Percentiles rank a stretch among this genome's conserved stretches.
Evolutionary conservation across 2,113 vertebrate genomes (phyloP).

Genomic region (Todiramphus saurophagus): DNA sequence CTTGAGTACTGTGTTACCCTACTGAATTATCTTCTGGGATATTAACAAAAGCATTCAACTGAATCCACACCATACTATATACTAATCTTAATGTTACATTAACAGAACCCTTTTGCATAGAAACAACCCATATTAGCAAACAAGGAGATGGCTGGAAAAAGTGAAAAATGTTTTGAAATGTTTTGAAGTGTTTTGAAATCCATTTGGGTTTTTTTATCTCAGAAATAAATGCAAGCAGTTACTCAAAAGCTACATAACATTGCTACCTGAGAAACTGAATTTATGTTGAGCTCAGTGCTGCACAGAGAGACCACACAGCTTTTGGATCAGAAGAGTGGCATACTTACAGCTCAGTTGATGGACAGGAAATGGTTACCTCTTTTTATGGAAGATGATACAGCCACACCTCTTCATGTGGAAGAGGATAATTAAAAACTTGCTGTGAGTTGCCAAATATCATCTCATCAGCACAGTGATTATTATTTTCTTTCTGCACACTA

Average conservation of each 20-base stretch:
- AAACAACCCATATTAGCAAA: background rate
- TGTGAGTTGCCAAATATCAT: background rate
- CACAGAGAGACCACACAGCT: background rate
- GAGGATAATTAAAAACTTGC: background rate
- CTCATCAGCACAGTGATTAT: background rate
- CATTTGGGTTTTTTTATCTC: background rate
- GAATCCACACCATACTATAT: background rate
- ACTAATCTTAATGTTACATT: background rate
- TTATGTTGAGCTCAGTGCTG: background rate
- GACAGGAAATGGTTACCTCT: background rate
- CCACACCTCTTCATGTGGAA: background rate
- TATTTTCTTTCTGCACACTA: background rate
- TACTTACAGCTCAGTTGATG: background rate
- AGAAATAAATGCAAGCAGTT: background rate
- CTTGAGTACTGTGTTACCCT: background rate
- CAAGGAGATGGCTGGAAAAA: background rate
- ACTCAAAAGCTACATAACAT: background rate
- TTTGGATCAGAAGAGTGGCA: background rate
- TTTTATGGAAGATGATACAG: background rate
- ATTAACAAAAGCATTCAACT: background rate
- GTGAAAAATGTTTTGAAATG: background rate
- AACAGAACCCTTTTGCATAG: background rate
- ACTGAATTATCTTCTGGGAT: background rate
- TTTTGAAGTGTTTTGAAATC: background rate
- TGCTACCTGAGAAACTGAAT: background rate